Evolutionary conservation across 2,888 invertebrate genomes (phyloP).

Genomic region (Cantharis nigra): DNA sequence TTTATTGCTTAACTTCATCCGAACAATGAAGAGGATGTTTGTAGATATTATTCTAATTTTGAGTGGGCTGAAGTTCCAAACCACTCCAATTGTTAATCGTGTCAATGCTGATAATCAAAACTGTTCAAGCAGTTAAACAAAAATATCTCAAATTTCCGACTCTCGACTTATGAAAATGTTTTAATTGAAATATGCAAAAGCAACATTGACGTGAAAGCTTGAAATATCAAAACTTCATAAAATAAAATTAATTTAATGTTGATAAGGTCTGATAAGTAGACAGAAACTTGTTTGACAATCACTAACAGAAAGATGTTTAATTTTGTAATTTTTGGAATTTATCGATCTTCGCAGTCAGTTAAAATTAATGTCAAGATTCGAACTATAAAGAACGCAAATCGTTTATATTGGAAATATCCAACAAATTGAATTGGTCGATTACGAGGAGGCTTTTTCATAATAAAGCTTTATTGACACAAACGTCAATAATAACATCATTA

Average conservation of each 20-base stretch:
- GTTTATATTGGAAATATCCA: not conserved
- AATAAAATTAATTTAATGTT: not conserved
- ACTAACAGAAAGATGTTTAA: not conserved
- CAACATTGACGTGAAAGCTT: not conserved
- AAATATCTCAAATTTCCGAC: not conserved
- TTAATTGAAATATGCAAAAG: not conserved
- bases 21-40: not conserved
- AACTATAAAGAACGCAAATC: not conserved
- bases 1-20: not conserved
- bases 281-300: not conserved
- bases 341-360: not conserved
- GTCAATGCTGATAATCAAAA: not conserved
- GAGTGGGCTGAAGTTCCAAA: not conserved
- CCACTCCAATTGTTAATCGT: not conserved
- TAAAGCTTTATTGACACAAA: not conserved
- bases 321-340: not conserved
- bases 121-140: not conserved
- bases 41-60: not conserved
- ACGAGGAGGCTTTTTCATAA: not conserved
- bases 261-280: not conserved
- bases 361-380: not conserved
- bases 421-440: not conserved
- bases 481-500: not conserved
- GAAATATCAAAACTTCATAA: not conserved
- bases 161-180: not conserved